These are phyloP conservation scores for Formica exsecta DNA, from an alignment of 1,140 invertebrate species.

Conservation along the genomic window DNA sequence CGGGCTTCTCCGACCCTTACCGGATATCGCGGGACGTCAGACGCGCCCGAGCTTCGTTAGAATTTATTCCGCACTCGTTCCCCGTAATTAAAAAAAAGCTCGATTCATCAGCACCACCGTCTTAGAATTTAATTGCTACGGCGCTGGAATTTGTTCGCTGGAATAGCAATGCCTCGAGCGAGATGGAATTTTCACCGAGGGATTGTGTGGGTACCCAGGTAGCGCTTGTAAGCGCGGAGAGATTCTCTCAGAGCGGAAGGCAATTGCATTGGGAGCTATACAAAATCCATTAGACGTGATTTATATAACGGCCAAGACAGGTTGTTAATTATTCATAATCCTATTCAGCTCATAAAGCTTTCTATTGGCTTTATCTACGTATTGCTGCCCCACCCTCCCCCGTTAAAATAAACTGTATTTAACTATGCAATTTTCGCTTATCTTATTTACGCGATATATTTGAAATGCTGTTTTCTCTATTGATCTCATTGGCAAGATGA, in stretches of 20 bases:
- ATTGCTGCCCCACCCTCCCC: background rate
- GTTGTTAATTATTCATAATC: slow-evolving; percentile 65
- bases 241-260: slow-evolving; percentile 54
- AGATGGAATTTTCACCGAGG: slow-evolving; percentile 71
- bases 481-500: background rate
- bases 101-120: slow-evolving; percentile 73
- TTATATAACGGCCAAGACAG: slow-evolving; percentile 58
- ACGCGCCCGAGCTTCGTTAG: slow-evolving; percentile 57
- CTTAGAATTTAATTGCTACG: slow-evolving; percentile 75
- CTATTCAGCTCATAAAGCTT: slow-evolving; percentile 60
- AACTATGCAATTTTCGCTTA: background rate
- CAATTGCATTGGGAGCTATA: slow-evolving; percentile 62
- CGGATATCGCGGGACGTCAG: slow-evolving; percentile 14
- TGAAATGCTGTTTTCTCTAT: background rate
- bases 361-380: slow-evolving; percentile 46
- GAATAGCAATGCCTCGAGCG: slow-evolving; percentile 69
- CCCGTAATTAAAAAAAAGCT: slow-evolving; percentile 71
- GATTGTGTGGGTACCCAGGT: slow-evolving; percentile 61
- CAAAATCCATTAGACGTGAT: slow-evolving; percentile 64
- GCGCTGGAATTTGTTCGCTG: slow-evolving; percentile 70
- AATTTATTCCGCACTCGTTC: slow-evolving; percentile 72
- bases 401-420: slow-evolving; percentile 21
- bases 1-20: slow-evolving; percentile 39
- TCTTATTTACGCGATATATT: background rate
- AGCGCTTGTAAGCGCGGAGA: slow-evolving; percentile 55